Evolutionary conservation across 2,888 invertebrate species (phyloP).

Genomic region (Anaspis maculata): DNA sequence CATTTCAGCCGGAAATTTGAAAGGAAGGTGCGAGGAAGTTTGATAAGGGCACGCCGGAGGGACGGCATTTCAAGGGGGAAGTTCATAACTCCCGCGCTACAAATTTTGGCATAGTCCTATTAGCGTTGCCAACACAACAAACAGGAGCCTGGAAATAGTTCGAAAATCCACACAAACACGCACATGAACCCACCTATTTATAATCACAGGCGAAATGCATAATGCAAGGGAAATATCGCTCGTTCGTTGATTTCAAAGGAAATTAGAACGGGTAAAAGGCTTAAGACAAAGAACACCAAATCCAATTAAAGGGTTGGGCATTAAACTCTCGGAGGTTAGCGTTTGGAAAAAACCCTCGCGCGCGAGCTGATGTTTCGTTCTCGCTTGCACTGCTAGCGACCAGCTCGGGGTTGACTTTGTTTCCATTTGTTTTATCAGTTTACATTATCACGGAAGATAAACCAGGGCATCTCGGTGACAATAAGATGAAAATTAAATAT

Average conservation of each 20-base stretch:
- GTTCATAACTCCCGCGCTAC: background rate
- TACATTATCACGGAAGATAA: conserved; percentile 18
- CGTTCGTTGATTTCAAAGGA: conserved; percentile 9
- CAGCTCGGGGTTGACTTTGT: too few relatives aligned
- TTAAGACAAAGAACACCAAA: conserved; percentile 17
- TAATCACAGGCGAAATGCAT: too few relatives aligned
- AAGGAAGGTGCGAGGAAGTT: conserved; percentile 28
- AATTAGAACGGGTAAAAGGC: conserved; percentile 15
- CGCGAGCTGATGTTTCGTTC: too few relatives aligned
- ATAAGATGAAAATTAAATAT: conserved; percentile 6
- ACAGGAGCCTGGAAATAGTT: background rate
- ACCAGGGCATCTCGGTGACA: conserved; percentile 4
- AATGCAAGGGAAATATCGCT: too few relatives aligned
- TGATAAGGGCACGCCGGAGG: conserved; percentile 17
- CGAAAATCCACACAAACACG: too few relatives aligned
- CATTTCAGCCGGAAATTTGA: conserved; percentile 35
- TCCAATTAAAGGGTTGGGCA: conserved; percentile 24
- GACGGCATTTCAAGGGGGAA: background rate
- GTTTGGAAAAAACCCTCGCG: conserved; percentile 7
- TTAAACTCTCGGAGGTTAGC: conserved; percentile 17
- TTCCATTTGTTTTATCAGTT: conserved; percentile 19
- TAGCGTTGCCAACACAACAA: background rate
- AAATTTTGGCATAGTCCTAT: background rate
- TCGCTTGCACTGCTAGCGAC: too few relatives aligned
- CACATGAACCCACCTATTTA: too few relatives aligned